Percentiles rank a stretch among this genome's conserved stretches.
phyloP scores from a whole-genome alignment of 2,797 vertebrate species.

The Phrynocephalus vlangalii region DNA sequence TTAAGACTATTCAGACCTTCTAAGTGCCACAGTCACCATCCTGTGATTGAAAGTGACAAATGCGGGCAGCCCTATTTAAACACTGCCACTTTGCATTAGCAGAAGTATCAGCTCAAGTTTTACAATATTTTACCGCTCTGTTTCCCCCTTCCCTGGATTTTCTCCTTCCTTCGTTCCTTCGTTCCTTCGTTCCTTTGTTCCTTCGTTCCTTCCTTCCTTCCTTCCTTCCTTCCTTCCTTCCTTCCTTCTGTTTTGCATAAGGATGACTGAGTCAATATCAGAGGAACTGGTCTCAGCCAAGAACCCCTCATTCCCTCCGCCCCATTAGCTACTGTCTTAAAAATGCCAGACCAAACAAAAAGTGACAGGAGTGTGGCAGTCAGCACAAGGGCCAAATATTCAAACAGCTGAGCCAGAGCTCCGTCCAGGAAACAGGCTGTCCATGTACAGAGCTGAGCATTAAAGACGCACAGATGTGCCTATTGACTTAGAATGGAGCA shows the following conservation, averaged over 20 bases:
- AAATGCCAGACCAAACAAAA: slow-evolving; percentile 68
- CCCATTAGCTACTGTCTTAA: slow-evolving; percentile 73
- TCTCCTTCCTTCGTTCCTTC: slow-evolving; percentile 6
- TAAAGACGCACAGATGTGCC: slow-evolving; percentile 38
- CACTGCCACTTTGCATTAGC: slow-evolving; percentile 80
- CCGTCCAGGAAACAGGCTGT: slow-evolving; percentile 8
- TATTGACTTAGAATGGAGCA: slow-evolving; percentile 35
- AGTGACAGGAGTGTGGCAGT: slow-evolving; percentile 68
- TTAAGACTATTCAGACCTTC: slow-evolving; percentile 79
- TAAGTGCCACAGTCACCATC: slow-evolving; percentile 75
- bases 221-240: slow-evolving; percentile 20
- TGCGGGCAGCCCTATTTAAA: slow-evolving; percentile 76
- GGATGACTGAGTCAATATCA: slow-evolving; percentile 43
- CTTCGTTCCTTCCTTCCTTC: not conserved
- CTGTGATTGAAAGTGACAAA: slow-evolving; percentile 82
- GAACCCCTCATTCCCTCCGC: slow-evolving; percentile 65
- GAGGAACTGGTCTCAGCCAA: slow-evolving; percentile 53
- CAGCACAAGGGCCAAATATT: slow-evolving; percentile 68
- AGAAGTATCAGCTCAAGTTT: slow-evolving; percentile 72
- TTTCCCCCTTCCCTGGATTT: slow-evolving; percentile 38
- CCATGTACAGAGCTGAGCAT: slow-evolving; percentile 32
- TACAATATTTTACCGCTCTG: slow-evolving; percentile 69
- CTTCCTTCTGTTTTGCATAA: slow-evolving; percentile 62
- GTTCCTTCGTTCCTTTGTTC: slow-evolving; percentile 33
- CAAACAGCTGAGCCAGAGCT: slow-evolving; percentile 59